Conservation (phyloP, 2,888 invertebrate species). For the Oxytorus armatus region DNA sequence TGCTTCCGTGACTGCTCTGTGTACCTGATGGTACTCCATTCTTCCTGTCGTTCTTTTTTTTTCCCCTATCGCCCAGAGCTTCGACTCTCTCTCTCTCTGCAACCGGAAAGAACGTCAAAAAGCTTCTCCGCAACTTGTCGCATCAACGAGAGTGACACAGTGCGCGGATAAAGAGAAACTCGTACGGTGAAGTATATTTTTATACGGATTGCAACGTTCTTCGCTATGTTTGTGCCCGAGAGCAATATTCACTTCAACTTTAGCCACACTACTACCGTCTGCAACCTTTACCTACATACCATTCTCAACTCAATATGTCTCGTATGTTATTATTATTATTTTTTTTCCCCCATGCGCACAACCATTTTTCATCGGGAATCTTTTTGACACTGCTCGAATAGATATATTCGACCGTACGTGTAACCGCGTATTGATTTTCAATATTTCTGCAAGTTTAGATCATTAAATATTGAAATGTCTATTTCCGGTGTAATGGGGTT, state of each 20-base stretch:
- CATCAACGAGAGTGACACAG: slow-evolving; percentile 37
- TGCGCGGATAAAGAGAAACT: slow-evolving; percentile 8
- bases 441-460: background rate
- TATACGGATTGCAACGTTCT: slow-evolving; percentile 28
- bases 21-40: slow-evolving; percentile 1
- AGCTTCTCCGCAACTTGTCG: slow-evolving; percentile 56
- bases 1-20: slow-evolving; percentile 10
- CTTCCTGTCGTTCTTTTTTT: slow-evolving; percentile 4
- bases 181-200: slow-evolving; percentile 33
- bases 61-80: slow-evolving; percentile 19
- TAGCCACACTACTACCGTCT: background rate
- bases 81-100: slow-evolving; percentile 15
- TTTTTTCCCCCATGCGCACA: background rate
- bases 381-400: background rate
- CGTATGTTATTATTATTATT: background rate
- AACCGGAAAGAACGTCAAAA: slow-evolving; percentile 43
- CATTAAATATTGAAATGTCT: too few species aligned
- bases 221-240: slow-evolving; percentile 16
- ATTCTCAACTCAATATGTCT: slow-evolving; percentile 34
- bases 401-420: background rate
- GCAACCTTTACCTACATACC: slow-evolving; percentile 8
- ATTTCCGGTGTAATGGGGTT: too few species aligned
- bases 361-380: slow-evolving; percentile 2
- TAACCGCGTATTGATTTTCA: slow-evolving; percentile 1
- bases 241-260: slow-evolving; percentile 45